Base-by-base conservation (phyloP, 1,140 invertebrate species). In the Glossosoma conforme region DNA sequence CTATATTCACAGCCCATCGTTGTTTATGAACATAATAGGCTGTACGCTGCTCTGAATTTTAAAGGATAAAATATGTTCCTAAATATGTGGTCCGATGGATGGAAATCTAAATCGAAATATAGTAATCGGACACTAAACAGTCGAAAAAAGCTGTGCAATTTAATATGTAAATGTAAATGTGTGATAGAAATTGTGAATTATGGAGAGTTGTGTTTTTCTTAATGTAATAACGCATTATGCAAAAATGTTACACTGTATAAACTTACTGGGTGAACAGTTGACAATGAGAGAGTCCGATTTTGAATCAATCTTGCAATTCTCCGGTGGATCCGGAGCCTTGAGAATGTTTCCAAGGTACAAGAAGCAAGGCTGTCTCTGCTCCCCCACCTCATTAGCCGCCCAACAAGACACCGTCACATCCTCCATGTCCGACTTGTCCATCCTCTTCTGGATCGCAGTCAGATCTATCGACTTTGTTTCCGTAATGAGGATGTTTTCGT, bases 391-490 rank as follows among this genome's bases (percentile, higher is more conserved):
- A 36, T 54, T 58, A 10, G 36, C 10, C 3, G 47, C 48, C 56
- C 56, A 54, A 47, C 56, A 58, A 17, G 24, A 44, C 4, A 58
- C 33, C 8, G 22, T 17, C n/a, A 58, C 28, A 38, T 54, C 47
- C 22, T 49, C 46, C 2, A 30, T 32, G 22, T 57, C 42, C 10
- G 37, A 38, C 5, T 18, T 35, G 25, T 41, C 43, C 14, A 48
- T 15, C 17, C 14, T 19, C 44, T 40, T 45, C 25, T 42, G 40
- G n/a, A 58, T 37, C 17, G 32, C 13, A 13, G 54, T 41, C 14
- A 54, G 19, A 40, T 45, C 38, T 15, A 58, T 38, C 6, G 10
- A 14, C 21, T 54, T 52, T 9, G 4, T 35, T 14, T 58, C 44
- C 8, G 18, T 35, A 36, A 50, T 45, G 14, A 51, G 10, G 13